Base-by-base conservation (phyloP, 2,888 invertebrate genomes). In the Philereme transversata region DNA sequence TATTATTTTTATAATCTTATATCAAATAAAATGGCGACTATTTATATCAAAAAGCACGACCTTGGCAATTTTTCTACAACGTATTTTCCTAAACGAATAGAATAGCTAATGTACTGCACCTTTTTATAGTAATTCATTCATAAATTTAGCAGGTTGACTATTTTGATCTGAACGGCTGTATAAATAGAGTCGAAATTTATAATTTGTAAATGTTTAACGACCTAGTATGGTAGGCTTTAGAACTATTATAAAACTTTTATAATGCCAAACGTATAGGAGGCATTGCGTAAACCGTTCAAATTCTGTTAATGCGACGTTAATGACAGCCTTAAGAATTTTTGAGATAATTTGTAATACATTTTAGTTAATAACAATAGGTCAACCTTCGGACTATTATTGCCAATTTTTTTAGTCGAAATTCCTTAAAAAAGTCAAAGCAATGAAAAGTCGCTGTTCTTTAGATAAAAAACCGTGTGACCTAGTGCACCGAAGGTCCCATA, bases 231-330 rank as follows among this genome's bases (percentile, higher is more conserved):
- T 22, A 22, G 10, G 22, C 7, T 22, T 7, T 22, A 45, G 45
- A 9, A 47, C 47, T 47, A 22, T 11, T 35, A 45, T 57, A 55
- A 43, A 43, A 48, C 41, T 10, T 35, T 55, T 35, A 48, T 34
- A 48, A 55, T 55, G 47, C 7, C 36, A 57, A 11, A 51, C 8
- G 10, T 57, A 35, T 46, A 9, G 44, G 35, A 51, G 8, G 9
- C 9, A 47, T 48, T 52, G 47, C 51, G 35, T 48, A 41, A 47
- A 34, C 36, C 5, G 33, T 48, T 44, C 34, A 10, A 47, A 22
- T 48, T n/a, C 48, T 33, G 33, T 58, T 58, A 52, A 58, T 52
- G 51, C 47, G 58, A 43, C 52, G 41, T 52, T 11, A 43, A 58
- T 48, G 58, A 48, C 52, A 47, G 47, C 36, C 8, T 46, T 38